Conservation (phyloP, 2,797 vertebrate species). For the Hapalemur alaotrensis region DNA sequence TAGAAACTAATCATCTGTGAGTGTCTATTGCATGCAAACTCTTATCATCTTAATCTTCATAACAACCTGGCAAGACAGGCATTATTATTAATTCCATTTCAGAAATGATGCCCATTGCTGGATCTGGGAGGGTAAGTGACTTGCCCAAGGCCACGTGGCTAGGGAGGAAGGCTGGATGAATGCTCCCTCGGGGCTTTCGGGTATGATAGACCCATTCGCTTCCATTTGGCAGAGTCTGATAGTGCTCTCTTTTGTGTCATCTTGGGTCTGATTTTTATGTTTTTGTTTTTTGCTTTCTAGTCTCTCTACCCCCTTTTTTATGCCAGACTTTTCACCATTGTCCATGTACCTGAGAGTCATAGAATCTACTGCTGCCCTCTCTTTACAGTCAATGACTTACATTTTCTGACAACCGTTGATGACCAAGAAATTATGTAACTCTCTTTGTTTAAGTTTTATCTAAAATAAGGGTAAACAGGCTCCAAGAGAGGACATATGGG, state of each 20-base stretch:
- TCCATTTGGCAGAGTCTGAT: not conserved
- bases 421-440: not conserved
- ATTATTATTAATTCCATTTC: not conserved
- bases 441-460: not conserved
- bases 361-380: not conserved
- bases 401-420: not conserved
- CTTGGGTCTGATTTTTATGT: not conserved
- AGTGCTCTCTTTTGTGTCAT: not conserved
- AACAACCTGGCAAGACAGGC: not conserved
- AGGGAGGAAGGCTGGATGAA: not conserved
- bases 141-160: not conserved
- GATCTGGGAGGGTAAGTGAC: not conserved
- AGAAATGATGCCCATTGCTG: not conserved
- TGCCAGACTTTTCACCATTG: not conserved
- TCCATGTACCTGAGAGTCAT: not conserved
- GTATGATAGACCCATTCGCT: not conserved
- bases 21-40: not conserved
- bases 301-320: not conserved
- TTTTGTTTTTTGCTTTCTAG: not conserved
- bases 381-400: not conserved
- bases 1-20: not conserved
- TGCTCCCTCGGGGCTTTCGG: fast-evolving
- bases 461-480: not conserved
- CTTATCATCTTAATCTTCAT: not conserved
- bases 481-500: not conserved